Conservation (phyloP, 1,140 invertebrate species). For the Tetraneura akinire region DNA sequence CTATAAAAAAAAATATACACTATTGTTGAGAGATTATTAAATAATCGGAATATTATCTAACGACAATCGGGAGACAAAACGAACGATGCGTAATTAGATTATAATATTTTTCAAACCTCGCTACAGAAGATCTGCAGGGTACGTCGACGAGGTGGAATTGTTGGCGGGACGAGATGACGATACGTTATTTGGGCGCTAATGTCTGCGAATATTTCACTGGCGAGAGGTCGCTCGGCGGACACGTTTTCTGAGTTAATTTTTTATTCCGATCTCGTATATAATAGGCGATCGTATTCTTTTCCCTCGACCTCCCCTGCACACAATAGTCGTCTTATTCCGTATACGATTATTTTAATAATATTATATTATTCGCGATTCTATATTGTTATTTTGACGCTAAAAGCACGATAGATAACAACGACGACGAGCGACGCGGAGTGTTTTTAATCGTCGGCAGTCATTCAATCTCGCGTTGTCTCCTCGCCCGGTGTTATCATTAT, state of each 20-base stretch:
- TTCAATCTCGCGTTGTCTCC: background rate
- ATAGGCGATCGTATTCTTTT: too few relatives aligned
- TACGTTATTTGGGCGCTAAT: background rate
- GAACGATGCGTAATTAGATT: too few relatives aligned
- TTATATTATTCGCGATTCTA: background rate
- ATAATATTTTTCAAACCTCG: background rate
- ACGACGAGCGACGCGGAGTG: background rate
- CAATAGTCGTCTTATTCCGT: too few relatives aligned
- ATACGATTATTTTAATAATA: too few relatives aligned
- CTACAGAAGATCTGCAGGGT: too few relatives aligned
- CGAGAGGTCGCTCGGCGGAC: background rate
- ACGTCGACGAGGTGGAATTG: background rate
- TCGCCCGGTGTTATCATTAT: too few relatives aligned
- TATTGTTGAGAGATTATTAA: too few relatives aligned
- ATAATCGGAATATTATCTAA: too few relatives aligned
- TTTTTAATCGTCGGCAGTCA: conserved; percentile 10
- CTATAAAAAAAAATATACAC: too few relatives aligned
- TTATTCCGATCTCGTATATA: conserved; percentile 28
- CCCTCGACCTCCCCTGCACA: too few relatives aligned
- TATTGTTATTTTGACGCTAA: background rate
- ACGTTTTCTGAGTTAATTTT: conserved; percentile 1
- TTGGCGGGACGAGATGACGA: background rate
- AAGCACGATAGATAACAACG: background rate
- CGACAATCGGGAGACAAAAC: too few relatives aligned
- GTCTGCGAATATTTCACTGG: conserved; percentile 5